Percentiles rank a stretch among this genome's conserved stretches.
Conservation (phyloP, 35 echinoderm and acorn worm genomes). For the Apostichopus californicus region DNA sequence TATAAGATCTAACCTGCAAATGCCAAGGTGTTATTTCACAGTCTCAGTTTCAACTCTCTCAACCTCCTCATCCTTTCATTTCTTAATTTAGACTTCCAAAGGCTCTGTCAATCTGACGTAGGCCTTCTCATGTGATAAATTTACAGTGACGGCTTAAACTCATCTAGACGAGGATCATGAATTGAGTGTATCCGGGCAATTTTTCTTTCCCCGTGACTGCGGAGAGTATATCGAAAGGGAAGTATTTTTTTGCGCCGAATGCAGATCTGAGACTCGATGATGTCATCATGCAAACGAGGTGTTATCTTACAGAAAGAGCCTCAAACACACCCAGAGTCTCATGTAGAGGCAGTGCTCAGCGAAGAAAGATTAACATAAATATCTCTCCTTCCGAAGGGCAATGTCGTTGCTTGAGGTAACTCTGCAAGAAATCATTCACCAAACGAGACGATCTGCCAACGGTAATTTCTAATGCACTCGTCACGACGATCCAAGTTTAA, state of each 20-base stretch:
- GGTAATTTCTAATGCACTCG: no score
- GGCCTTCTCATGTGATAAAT: constrained; percentile 27
- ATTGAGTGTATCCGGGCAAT: not conserved
- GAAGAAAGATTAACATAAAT: not conserved
- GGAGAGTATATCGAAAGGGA: not conserved
- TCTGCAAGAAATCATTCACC: not conserved
- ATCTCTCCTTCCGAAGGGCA: not conserved
- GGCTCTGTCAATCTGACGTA: constrained; percentile 15
- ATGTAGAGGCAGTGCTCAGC: not conserved
- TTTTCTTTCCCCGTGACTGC: not conserved
- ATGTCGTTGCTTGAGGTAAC: not conserved
- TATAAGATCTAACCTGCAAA: not conserved
- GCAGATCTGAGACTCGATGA: not conserved
- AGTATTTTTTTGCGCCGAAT: not conserved
- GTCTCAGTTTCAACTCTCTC: constrained; percentile 9
- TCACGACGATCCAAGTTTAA: no score
- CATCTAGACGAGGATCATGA: not conserved
- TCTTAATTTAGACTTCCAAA: constrained; percentile 35
- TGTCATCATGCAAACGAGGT: constrained; percentile 36
- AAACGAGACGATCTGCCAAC: no score
- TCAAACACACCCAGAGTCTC: not conserved
- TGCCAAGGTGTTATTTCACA: not conserved
- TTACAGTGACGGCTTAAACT: constrained; percentile 22
- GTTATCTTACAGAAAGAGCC: constrained; percentile 31
- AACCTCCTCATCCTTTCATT: not conserved